Percentiles rank a stretch among this genome's conserved stretches.
Conservation (phyloP, 2,113 vertebrate genomes). For the Pheucticus melanocephalus region DNA sequence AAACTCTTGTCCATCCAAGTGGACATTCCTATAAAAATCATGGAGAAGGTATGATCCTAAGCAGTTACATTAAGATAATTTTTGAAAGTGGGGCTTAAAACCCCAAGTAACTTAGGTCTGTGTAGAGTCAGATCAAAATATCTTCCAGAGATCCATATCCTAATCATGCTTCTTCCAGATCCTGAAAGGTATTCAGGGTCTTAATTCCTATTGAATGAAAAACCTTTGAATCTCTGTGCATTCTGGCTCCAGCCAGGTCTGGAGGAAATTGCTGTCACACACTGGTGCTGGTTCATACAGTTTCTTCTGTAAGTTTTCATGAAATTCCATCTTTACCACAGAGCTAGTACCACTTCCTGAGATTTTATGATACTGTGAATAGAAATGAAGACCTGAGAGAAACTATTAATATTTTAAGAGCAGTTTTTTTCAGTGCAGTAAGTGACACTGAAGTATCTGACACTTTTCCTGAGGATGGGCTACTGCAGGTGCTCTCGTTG, state of each 20-base stretch:
- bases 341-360: not conserved
- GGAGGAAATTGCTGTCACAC: not conserved
- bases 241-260: not conserved
- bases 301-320: not conserved
- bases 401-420: not conserved
- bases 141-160: not conserved
- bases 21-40: not conserved
- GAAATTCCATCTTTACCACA: not conserved
- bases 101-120: not conserved
- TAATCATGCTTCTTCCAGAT: not conserved
- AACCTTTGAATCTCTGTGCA: not conserved
- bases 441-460: not conserved
- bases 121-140: not conserved
- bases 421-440: not conserved
- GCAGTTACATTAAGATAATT: not conserved
- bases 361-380: not conserved
- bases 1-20: not conserved
- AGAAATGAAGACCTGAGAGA: not conserved
- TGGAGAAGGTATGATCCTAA: not conserved
- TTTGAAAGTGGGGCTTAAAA: not conserved
- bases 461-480: not conserved
- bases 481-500: not conserved
- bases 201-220: not conserved
- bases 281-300: fast-evolving
- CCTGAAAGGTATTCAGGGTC: not conserved